Percentiles rank a stretch among this genome's conserved stretches.
These are phyloP conservation scores for Amia ocellicauda DNA, from an alignment of 2,113 vertebrate genomes.

Conservation along the genomic window DNA sequence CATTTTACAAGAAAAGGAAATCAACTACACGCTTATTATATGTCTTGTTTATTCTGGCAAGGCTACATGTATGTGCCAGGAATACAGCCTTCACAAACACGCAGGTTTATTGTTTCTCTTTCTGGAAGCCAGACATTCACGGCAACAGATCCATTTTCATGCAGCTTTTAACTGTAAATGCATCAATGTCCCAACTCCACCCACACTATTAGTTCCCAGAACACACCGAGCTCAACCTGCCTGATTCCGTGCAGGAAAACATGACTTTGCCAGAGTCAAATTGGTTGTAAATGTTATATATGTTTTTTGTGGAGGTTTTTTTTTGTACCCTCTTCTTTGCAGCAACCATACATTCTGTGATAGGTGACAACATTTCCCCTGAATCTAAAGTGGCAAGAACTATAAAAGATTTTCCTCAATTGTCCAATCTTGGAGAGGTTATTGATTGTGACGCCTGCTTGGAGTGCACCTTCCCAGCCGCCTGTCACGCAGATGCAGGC, in stretches of 20 bases:
- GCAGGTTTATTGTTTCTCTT: slow-evolving; percentile 26
- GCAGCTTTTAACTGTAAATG: slow-evolving; percentile 1
- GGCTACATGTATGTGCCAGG: slow-evolving; percentile 40
- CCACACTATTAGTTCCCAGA: not conserved
- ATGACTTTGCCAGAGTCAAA: slow-evolving; percentile 4
- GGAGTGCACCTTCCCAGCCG: slow-evolving; percentile 72
- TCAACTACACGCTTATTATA: slow-evolving; percentile 30
- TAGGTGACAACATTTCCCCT: slow-evolving; percentile 8
- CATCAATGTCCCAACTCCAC: not conserved
- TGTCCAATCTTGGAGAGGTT: slow-evolving; percentile 63
- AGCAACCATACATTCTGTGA: not conserved
- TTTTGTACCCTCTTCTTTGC: not conserved
- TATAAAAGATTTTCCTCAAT: slow-evolving; percentile 50
- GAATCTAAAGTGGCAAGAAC: slow-evolving; percentile 5
- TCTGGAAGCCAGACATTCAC: slow-evolving; percentile 48
- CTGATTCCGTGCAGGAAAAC: not conserved
- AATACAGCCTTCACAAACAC: slow-evolving; percentile 26
- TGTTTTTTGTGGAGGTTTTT: not conserved
- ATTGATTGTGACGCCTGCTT: slow-evolving; percentile 69
- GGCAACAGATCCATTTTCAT: slow-evolving; percentile 46
- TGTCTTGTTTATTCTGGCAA: slow-evolving; percentile 42
- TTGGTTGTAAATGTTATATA: slow-evolving; percentile 3
- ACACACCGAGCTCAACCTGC: slow-evolving; percentile 2
- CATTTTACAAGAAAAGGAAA: slow-evolving; percentile 54
- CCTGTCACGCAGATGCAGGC: slow-evolving; percentile 69